These are phyloP conservation scores for Chrysolina haemoptera DNA, from an alignment of 2,888 invertebrate genomes.

Conservation along the genomic window DNA sequence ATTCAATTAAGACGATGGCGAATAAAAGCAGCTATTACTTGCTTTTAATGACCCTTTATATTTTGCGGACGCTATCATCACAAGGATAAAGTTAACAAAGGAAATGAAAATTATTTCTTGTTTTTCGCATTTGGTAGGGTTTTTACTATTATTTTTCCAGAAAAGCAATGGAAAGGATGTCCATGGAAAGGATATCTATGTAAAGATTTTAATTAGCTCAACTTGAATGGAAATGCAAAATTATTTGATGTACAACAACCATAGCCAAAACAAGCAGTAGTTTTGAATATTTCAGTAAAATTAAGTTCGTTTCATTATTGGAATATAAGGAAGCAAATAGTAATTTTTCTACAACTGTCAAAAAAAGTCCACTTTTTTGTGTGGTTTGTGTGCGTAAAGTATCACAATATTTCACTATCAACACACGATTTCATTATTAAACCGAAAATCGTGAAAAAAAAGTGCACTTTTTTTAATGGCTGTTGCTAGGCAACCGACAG, in stretches of 20 bases:
- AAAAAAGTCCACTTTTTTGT: too few species aligned
- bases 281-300: too few species aligned
- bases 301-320: too few species aligned
- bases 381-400: too few species aligned
- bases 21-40: conserved; percentile 26
- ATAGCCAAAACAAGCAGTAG: neutral
- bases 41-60: neutral
- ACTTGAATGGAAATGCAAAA: neutral
- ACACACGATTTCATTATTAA: too few species aligned
- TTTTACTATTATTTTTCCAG: neutral
- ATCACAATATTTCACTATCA: too few species aligned
- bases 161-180: too few species aligned
- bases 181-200: neutral
- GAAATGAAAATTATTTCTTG: neutral
- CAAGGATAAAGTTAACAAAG: conserved; percentile 17
- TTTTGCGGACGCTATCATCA: conserved; percentile 20
- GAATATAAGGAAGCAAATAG: too few species aligned
- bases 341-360: too few species aligned
- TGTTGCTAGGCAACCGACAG: too few species aligned
- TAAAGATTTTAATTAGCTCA: neutral
- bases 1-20: conserved; percentile 32
- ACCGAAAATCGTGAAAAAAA: too few species aligned
- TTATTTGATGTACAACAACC: neutral
- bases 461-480: too few species aligned
- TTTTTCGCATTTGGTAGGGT: neutral